Percentiles rank a stretch among this genome's conserved stretches.
Conservation (phyloP, 2,888 invertebrate genomes). For the Drosophila borborema region DNA sequence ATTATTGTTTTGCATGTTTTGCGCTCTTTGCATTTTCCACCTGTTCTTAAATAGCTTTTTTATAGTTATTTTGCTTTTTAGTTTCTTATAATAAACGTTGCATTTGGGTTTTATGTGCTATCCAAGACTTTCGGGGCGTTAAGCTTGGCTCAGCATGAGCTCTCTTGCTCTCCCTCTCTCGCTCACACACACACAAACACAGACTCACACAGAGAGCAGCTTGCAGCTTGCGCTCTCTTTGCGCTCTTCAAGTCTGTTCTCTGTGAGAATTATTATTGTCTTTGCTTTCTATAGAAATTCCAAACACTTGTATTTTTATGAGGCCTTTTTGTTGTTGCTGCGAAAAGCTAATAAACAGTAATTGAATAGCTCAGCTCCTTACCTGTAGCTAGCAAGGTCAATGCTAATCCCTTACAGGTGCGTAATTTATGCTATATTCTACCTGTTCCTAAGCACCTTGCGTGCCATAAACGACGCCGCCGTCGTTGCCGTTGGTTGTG, state of each 20-base stretch:
- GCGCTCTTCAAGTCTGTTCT: constrained; percentile 11
- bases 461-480: constrained; percentile 33
- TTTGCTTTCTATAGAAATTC: constrained; percentile 45
- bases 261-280: constrained; percentile 6
- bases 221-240: background rate
- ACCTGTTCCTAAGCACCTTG: constrained; percentile 49
- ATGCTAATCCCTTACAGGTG: constrained; percentile 71
- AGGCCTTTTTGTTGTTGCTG: constrained; percentile 11
- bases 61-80: constrained; percentile 2
- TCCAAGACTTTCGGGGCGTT: constrained; percentile 19
- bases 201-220: background rate
- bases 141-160: constrained; percentile 41
- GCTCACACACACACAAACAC: constrained; percentile 19
- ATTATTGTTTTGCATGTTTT: constrained; percentile 43
- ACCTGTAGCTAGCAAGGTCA: constrained; percentile 55
- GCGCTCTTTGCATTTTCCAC: constrained; percentile 41
- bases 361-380: constrained; percentile 33
- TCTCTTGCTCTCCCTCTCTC: constrained; percentile 25
- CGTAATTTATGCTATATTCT: constrained; percentile 16
- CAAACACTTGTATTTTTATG: constrained; percentile 29
- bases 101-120: constrained; percentile 1
- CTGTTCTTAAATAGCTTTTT: constrained; percentile 37
- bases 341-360: constrained; percentile 69
- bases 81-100: constrained; percentile 34
- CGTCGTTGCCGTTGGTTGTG: constrained; percentile 14